Evolutionary conservation across 1,140 invertebrate species (phyloP).

Genomic region (Sesamia nonagrioides): DNA sequence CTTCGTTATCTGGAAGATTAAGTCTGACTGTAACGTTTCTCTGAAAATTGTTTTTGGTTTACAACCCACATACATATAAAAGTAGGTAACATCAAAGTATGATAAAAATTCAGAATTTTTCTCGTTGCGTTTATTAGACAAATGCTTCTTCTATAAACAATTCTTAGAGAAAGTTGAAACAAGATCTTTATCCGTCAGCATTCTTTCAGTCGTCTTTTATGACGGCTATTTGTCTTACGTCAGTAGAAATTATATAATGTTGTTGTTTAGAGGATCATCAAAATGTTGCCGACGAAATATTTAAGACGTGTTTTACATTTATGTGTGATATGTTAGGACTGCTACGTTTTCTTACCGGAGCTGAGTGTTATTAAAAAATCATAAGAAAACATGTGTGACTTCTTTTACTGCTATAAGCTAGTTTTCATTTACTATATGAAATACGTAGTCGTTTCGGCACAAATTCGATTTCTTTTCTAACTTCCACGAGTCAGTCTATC

Average conservation of each 20-base stretch:
- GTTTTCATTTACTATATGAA: background rate
- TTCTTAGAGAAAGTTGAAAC: conserved; percentile 10
- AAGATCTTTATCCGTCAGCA: conserved; percentile 32
- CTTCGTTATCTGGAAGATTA: conserved; percentile 14
- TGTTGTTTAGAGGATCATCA: conserved; percentile 29
- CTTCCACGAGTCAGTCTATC: background rate
- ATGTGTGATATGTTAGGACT: background rate
- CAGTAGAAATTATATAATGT: conserved; percentile 30
- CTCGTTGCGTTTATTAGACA: conserved; percentile 15
- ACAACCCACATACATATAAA: background rate
- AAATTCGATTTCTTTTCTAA: conserved; percentile 17
- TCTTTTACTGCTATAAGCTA: background rate
- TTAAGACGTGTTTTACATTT: conserved; percentile 21
- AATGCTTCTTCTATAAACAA: conserved; percentile 22
- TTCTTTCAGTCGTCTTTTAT: conserved; percentile 39
- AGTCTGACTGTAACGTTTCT: background rate
- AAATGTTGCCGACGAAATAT: conserved; percentile 17
- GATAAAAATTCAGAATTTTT: conserved; percentile 12
- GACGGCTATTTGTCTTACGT: conserved; percentile 38
- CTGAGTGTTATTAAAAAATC: conserved; percentile 4
- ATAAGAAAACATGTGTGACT: background rate
- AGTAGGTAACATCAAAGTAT: background rate
- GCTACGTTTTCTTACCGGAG: background rate
- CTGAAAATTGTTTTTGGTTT: conserved; percentile 11
- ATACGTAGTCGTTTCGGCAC: background rate